Percentiles rank a stretch among this genome's conserved stretches.
phyloP scores from a whole-genome alignment of 2,113 vertebrate genomes.

The Labrus mixtus region DNA sequence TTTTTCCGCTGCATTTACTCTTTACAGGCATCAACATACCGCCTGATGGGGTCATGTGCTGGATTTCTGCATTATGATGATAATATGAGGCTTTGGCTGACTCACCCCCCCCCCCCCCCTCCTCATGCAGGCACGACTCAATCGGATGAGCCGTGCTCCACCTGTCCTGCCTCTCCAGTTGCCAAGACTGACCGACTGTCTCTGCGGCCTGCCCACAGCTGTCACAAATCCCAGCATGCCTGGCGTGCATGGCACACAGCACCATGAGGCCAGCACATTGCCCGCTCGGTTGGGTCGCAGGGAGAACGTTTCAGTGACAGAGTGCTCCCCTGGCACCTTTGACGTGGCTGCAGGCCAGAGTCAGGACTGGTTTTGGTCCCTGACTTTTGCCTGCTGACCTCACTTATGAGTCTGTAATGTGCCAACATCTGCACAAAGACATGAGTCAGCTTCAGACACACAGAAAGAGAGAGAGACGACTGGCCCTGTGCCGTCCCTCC shows the following conservation, averaged over 20 bases:
- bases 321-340: slow-evolving; percentile 29
- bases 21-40: slow-evolving; percentile 61
- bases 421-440: slow-evolving; percentile 67
- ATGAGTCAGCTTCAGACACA: slow-evolving; percentile 39
- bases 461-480: slow-evolving; percentile 23
- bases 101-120: slow-evolving; percentile 42
- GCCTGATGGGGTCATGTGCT: slow-evolving; percentile 48
- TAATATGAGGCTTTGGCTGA: slow-evolving; percentile 65
- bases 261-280: slow-evolving; percentile 50
- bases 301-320: not conserved
- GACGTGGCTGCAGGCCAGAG: slow-evolving; percentile 17
- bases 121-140: slow-evolving; percentile 47
- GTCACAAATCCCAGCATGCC: slow-evolving; percentile 75
- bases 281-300: slow-evolving; percentile 19
- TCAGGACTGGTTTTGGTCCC: slow-evolving; percentile 10
- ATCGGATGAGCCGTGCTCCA: slow-evolving; percentile 67
- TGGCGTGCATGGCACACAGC: slow-evolving; percentile 47
- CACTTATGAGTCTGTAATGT: slow-evolving; percentile 34
- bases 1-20: slow-evolving; percentile 43
- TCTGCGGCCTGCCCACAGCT: slow-evolving; percentile 71
- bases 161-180: slow-evolving; percentile 67
- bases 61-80: slow-evolving; percentile 70
- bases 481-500: slow-evolving; percentile 68
- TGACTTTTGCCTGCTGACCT: slow-evolving; percentile 32
- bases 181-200: slow-evolving; percentile 70